Percentiles rank a stretch among this genome's conserved stretches.
Evolutionary conservation across 2,888 invertebrate species (phyloP).

Genomic region (Flexamia atlantica): DNA sequence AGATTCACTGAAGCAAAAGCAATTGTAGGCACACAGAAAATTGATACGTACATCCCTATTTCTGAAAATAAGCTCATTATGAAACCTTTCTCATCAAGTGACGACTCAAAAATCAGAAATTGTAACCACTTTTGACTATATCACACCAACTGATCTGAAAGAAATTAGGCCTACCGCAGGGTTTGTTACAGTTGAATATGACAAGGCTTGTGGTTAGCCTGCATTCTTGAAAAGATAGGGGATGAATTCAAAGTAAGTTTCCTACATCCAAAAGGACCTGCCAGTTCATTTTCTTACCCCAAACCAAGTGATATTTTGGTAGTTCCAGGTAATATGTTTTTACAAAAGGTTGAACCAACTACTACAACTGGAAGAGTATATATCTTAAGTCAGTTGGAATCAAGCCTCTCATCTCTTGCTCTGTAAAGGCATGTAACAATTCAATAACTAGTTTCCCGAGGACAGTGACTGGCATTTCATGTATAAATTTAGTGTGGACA

Average conservation of each 20-base stretch:
- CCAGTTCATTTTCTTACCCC: background rate
- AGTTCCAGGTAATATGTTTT: too few relatives aligned
- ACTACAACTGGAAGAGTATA: conserved; percentile 15
- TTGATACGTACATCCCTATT: background rate
- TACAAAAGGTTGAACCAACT: too few relatives aligned
- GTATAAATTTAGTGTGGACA: too few relatives aligned
- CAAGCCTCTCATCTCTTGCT: too few relatives aligned
- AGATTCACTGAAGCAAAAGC: background rate
- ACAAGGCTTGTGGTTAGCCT: conserved; percentile 19
- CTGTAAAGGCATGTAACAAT: too few relatives aligned
- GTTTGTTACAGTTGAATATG: conserved; percentile 11
- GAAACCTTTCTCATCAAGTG: conserved; percentile 18
- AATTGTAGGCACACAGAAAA: too few relatives aligned
- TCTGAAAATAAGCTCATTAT: background rate
- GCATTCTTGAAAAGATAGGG: background rate
- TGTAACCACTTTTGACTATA: background rate
- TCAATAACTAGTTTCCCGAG: too few relatives aligned
- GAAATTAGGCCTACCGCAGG: background rate
- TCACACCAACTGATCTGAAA: background rate
- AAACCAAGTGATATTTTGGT: conserved; percentile 22
- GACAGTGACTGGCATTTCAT: too few relatives aligned
- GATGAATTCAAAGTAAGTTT: background rate
- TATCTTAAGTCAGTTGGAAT: too few relatives aligned
- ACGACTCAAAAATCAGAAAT: background rate
- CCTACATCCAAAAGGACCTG: too few relatives aligned